Percentiles rank a stretch among this genome's conserved stretches.
These are phyloP conservation scores for Zaprionus kolodkinae DNA, from an alignment of 1,140 invertebrate genomes.

Conservation along the genomic window DNA sequence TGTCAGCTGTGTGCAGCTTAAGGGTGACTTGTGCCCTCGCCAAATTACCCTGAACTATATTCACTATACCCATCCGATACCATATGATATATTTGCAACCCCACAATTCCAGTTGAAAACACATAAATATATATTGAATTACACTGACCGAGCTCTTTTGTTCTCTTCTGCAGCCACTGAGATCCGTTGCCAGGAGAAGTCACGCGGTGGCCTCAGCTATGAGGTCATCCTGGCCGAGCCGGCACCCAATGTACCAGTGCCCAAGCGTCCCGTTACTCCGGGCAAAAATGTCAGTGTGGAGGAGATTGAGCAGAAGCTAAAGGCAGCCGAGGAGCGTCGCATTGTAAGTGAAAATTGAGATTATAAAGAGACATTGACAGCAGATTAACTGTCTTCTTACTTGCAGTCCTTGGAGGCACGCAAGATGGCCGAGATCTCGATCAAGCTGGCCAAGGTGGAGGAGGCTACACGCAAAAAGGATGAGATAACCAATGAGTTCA, in stretches of 20 bases:
- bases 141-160: conserved; percentile 21
- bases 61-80: background rate
- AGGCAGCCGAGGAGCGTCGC: conserved; percentile 95
- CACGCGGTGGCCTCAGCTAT: conserved; percentile 94
- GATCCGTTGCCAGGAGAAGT: conserved; percentile 94
- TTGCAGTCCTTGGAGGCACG: conserved; percentile 91
- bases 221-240: conserved; percentile 97
- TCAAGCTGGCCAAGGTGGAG: conserved; percentile 93
- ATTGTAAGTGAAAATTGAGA: conserved; percentile 86
- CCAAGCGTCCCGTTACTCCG: conserved; percentile 87
- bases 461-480: conserved; percentile 95
- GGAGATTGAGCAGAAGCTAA: conserved; percentile 95
- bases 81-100: conserved; percentile 4
- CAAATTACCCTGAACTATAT: conserved; percentile 29
- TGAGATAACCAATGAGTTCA: conserved; percentile 93
- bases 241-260: conserved; percentile 85
- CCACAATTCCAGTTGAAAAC: conserved; percentile 11
- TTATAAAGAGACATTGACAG: background rate
- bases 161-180: conserved; percentile 89
- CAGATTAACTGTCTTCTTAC: background rate
- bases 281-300: conserved; percentile 89
- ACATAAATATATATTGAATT: conserved; percentile 64
- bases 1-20: conserved; percentile 1
- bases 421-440: conserved; percentile 92
- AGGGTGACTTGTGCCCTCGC: conserved; percentile 18